Conservation (phyloP, 2,113 vertebrate species). For the Macroglossus sobrinus region DNA sequence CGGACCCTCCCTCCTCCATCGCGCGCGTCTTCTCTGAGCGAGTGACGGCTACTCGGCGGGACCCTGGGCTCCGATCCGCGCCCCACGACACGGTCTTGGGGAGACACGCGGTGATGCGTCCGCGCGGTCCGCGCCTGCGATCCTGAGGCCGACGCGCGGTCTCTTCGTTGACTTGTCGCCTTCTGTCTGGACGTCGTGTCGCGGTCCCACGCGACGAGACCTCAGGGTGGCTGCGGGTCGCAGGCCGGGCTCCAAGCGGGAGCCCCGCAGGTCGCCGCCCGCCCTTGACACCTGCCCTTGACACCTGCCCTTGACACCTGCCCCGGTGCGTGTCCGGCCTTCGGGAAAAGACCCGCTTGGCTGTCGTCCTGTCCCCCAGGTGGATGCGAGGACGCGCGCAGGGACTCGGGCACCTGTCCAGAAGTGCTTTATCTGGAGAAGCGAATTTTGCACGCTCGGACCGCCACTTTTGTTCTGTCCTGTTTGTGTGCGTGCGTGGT, state of each 20-base stretch:
- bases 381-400: constrained; percentile 43
- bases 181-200: constrained; percentile 75
- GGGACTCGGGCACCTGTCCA: constrained; percentile 88
- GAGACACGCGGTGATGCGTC: constrained; percentile 87
- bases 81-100: constrained; percentile 90
- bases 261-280: constrained; percentile 78
- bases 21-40: constrained; percentile 86
- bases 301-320: constrained; percentile 84
- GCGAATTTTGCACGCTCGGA: constrained; percentile 96
- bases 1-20: constrained; percentile 78
- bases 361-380: constrained; percentile 82
- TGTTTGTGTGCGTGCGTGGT: constrained; percentile 81
- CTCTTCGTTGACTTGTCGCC: constrained; percentile 85
- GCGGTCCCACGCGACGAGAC: constrained; percentile 70
- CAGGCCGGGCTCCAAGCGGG: constrained; percentile 59
- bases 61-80: constrained; percentile 90
- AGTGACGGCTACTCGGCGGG: constrained; percentile 90
- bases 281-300: constrained; percentile 86
- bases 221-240: constrained; percentile 74
- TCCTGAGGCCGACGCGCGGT: constrained; percentile 90
- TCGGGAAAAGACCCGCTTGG: constrained; percentile 87
- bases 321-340: too few relatives aligned
- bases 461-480: constrained; percentile 87
- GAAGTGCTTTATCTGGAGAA: constrained; percentile 94
- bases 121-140: constrained; percentile 89